These are phyloP conservation scores for Patella depressa DNA, from an alignment of 2,888 invertebrate species.

Conservation along the genomic window DNA sequence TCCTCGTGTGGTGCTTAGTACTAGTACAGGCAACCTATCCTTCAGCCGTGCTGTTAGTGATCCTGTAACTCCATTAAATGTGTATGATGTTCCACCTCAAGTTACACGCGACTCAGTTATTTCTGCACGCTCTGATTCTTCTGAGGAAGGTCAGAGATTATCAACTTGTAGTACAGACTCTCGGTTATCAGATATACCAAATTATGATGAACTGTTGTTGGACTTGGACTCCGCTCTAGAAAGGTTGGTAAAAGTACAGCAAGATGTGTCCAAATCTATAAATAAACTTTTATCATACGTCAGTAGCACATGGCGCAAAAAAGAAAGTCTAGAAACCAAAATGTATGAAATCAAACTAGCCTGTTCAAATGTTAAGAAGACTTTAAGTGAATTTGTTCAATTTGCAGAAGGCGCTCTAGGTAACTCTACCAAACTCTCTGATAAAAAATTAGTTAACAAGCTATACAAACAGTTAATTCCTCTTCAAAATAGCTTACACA, in stretches of 20 bases:
- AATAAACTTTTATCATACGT: slow-evolving; percentile 77
- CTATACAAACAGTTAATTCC: slow-evolving; percentile 58
- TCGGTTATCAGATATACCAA: slow-evolving; percentile 46
- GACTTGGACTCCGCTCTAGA: slow-evolving; percentile 84
- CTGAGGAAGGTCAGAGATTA: slow-evolving; percentile 53
- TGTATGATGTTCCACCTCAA: slow-evolving; percentile 72
- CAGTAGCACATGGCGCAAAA: slow-evolving; percentile 82
- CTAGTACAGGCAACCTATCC: slow-evolving; percentile 9
- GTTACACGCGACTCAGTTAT: slow-evolving; percentile 69
- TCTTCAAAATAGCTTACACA: slow-evolving; percentile 56
- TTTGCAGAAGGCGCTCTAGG: slow-evolving; percentile 91
- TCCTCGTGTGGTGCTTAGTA: slow-evolving; percentile 41
- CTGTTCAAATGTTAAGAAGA: slow-evolving; percentile 82
- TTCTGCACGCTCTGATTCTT: slow-evolving; percentile 58
- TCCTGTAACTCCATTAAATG: slow-evolving; percentile 38
- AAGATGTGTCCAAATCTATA: slow-evolving; percentile 86
- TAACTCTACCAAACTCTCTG: slow-evolving; percentile 79
- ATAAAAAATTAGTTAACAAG: slow-evolving; percentile 61
- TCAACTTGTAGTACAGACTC: slow-evolving; percentile 61
- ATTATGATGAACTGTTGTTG: slow-evolving; percentile 76
- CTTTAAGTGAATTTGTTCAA: slow-evolving; percentile 88
- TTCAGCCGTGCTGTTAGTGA: slow-evolving; percentile 30
- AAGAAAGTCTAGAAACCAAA: slow-evolving; percentile 83
- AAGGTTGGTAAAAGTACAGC: slow-evolving; percentile 81
- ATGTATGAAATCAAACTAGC: slow-evolving; percentile 88